A percentile compares a stretch with the other conserved stretches of the same genome.
These are phyloP conservation scores for Drosophila borborema DNA, from an alignment of 2,888 invertebrate species.

Conservation along the genomic window DNA sequence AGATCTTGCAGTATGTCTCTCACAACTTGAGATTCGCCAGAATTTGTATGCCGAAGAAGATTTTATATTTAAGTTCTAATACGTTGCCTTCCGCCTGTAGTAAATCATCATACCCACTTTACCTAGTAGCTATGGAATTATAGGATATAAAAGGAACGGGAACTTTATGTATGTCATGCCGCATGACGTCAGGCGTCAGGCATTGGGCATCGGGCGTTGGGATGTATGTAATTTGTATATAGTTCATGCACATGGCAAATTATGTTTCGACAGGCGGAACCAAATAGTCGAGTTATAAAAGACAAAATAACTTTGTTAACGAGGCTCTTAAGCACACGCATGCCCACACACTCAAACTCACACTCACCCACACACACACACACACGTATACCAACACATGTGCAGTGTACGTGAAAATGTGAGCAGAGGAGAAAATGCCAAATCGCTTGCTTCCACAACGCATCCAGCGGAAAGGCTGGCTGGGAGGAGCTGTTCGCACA, in stretches of 20 bases:
- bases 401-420: constrained; percentile 61
- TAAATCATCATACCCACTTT: not conserved
- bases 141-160: not conserved
- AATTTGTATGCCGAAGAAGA: too few species aligned
- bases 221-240: constrained; percentile 62
- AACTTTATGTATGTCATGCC: constrained; percentile 53
- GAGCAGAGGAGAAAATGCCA: constrained; percentile 63
- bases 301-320: constrained; percentile 81
- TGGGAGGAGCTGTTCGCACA: constrained; percentile 37
- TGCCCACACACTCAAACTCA: constrained; percentile 30
- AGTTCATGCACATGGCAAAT: constrained; percentile 67
- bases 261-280: constrained; percentile 68
- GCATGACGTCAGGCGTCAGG: constrained; percentile 65
- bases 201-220: constrained; percentile 47
- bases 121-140: not conserved
- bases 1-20: not conserved
- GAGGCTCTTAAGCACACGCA: constrained; percentile 74
- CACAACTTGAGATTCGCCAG: not conserved
- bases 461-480: not conserved
- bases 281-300: constrained; percentile 70
- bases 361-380: constrained; percentile 17
- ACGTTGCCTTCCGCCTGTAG: not conserved
- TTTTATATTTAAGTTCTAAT: not conserved
- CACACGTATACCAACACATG: constrained; percentile 10
- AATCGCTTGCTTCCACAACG: constrained; percentile 40